These are phyloP conservation scores for Hippocampus guttulatus DNA, from an alignment of 2,113 vertebrate species.

Conservation along the genomic window DNA sequence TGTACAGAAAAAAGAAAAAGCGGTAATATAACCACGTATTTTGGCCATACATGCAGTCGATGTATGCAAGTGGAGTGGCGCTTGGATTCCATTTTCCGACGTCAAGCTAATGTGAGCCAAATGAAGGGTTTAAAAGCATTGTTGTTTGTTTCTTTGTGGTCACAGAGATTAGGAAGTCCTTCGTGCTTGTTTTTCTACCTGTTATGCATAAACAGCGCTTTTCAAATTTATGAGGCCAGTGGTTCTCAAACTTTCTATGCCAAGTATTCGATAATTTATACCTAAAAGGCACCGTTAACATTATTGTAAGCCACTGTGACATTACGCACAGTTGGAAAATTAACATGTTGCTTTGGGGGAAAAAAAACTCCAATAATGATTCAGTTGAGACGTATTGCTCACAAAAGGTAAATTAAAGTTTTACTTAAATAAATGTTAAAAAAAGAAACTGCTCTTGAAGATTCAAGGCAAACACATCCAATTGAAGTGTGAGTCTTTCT, in stretches of 20 bases:
- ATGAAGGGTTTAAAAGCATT: conserved; percentile 63
- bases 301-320: background rate
- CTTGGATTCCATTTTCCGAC: conserved; percentile 46
- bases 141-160: conserved; percentile 40
- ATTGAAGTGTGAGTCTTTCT: no score
- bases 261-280: background rate
- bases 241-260: background rate
- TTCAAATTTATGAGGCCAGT: background rate
- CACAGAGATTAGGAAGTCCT: conserved; percentile 50
- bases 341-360: background rate
- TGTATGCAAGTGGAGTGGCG: conserved; percentile 35
- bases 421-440: background rate
- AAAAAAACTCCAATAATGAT: background rate
- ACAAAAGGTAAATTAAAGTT: background rate
- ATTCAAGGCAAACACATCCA: no score
- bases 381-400: background rate
- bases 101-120: conserved; percentile 66
- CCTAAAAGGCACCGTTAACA: background rate
- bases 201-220: background rate
- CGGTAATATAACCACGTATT: conserved; percentile 55
- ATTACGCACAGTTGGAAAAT: background rate
- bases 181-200: background rate
- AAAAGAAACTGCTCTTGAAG: background rate
- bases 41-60: conserved; percentile 47
- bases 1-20: conserved; percentile 41